Base-by-base conservation (phyloP, 2,797 vertebrate genomes). In the Falco naumanni region DNA sequence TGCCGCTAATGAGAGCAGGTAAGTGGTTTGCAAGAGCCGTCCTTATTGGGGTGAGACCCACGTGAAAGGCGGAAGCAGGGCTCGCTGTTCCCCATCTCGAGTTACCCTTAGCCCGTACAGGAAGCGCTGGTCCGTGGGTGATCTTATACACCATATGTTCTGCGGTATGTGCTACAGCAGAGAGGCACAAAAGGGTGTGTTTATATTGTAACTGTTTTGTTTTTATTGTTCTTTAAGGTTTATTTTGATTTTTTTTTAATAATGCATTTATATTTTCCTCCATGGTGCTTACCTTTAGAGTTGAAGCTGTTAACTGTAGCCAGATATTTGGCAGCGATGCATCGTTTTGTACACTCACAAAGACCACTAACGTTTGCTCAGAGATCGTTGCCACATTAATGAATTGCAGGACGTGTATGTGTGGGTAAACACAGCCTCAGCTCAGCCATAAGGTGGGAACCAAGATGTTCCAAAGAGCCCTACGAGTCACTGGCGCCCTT, bases 261-360 rank as follows among this genome's bases (percentile, higher is more conserved):
- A 81, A 75, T 25, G 19, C 50, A 61, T 75, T 82, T 87, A 34
- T 84, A 68, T 57, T 95, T 81, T 47, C 71, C 89, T 90, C 45
- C 51, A 20, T 13, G 28, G 74, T 79, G 59, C 91, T 71, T 94
- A 51, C 78, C 89, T 85, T 63, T n/a, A 34, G 75, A 66, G 43
- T 60, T 13, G 86, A 24, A 64, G 92, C 84, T 60, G 12, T 50
- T 68, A 89, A 71, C 37, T 18, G 3, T 90, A 83, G 72, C 51
- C 88, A 45, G 79, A 50, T 53, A 59, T 77, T 85, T 96, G 95
- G 87, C 89, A 92, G 84, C 14, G 13, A 51, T 7, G 39, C 91
- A 47, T 64, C n/a, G 1, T 84, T 85, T 91, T 91, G 50, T 75
- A 70, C 56, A 74, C 84, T 3, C 85, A 48, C 83, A 71, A 92